Conservation (phyloP, 2,888 invertebrate genomes). For the Stratiomys singularior region DNA sequence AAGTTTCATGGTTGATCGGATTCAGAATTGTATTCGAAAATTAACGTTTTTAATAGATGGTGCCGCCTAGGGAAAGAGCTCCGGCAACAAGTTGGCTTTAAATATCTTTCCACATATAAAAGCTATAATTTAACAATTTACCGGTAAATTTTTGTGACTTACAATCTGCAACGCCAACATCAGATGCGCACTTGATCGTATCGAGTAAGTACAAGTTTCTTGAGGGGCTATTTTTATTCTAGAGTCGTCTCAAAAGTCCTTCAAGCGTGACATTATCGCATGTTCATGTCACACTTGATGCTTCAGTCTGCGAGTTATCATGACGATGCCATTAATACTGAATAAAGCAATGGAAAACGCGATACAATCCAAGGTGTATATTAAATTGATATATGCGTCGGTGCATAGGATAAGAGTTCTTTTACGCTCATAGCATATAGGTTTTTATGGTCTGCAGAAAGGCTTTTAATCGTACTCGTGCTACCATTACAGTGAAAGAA, state of each 20-base stretch:
- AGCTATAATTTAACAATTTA: no score
- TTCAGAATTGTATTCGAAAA: background rate
- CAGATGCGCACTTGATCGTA: background rate
- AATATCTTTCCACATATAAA: no score
- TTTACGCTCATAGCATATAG: background rate
- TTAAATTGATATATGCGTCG: background rate
- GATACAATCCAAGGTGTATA: background rate
- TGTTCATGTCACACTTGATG: conserved; percentile 8
- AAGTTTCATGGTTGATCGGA: no score
- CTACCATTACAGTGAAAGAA: no score
- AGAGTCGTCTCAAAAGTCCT: background rate
- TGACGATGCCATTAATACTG: conserved; percentile 1
- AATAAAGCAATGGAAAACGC: background rate
- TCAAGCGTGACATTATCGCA: background rate
- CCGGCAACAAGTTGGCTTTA: no score
- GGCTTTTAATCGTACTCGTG: no score
- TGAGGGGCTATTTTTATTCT: background rate
- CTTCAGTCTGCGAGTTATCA: background rate
- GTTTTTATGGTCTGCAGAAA: no score
- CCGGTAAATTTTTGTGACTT: no score
- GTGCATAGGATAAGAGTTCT: background rate
- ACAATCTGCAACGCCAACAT: no score
- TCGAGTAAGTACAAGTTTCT: background rate
- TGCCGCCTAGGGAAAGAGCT: no score
- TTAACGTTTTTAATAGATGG: no score